Evolutionary conservation across 2,888 invertebrate genomes (phyloP), one percentile per base, ranked within the genome.

Genomic region (Quadroppia sp.): DNA sequence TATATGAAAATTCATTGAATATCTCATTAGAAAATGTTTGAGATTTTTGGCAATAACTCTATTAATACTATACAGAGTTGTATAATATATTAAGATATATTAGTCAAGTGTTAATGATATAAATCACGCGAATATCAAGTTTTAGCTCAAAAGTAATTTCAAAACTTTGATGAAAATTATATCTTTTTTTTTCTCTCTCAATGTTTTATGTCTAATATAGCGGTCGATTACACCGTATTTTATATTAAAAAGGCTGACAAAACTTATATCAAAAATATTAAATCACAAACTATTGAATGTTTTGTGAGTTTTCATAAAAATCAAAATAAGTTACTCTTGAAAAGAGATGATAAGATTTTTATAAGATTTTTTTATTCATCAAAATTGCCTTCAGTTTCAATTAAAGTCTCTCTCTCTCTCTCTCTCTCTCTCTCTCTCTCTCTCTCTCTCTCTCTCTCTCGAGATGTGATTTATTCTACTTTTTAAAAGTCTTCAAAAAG

Each of bases 101-200:
- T 53, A 15, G 53, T 53, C 23, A 6, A 53, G 20, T 53, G 53
- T 53, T 53, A 53, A 53, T 53, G 53, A 53, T 20, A 23, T 53
- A 53, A 23, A 53, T 15, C 20, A 53, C 53, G 53, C 53, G 13
- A 53, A 20, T 53, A 53, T 53, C 17, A 53, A 3, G 7, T 11
- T 53, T 45, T 45, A 15, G 17, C 15, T 15, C 11, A 45, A 45
- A 45, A 45, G 11, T 45, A 45, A 45, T 45, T 45, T 45, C n/a
- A n/a, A 45, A 9, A 13, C 17, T 45, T 45, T 15, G n/a, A n/a
- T n/a, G n/a, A n/a, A n/a, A 36, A 36, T 7, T 36, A 45, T 45
- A 2, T 9, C 45, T 45, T 45, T 45, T 2, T 13, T 45, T 13
- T 45, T 7, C 2, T 45, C 11, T 9, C 2, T 45, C 11, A 45